Base-by-base conservation (phyloP, 2,888 invertebrate species). In the Leuctra nigra region DNA sequence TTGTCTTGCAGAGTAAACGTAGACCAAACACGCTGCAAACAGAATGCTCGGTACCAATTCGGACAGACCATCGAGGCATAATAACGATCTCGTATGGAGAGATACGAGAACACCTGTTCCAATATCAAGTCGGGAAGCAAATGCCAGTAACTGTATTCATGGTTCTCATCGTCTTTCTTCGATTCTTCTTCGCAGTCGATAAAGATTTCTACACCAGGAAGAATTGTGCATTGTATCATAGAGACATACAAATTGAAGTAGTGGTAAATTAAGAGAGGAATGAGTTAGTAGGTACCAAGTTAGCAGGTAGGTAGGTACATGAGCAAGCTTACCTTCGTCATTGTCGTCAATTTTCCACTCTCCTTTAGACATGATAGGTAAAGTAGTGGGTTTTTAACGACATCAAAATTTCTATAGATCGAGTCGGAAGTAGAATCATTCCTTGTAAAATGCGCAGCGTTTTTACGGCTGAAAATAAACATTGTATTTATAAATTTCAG, bases 1-100 rank as follows among this genome's bases (percentile, higher is more conserved):
- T 76, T 76, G 67, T 90, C 90, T 61, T 82, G 80, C 41, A 90
- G 73, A 1, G 79, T 74, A 66, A 91, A 90, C 11, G 78, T 80
- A 6, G 81, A 75, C 91, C 91, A 91, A n/a, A 86, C 82, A 33
- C 77, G 77, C 14, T 85, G 85, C 23, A 87, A 75, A 66, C 86
- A 79, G 68, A 90, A 89, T 3, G 82, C 83, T 46, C 77, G 70
- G 64, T 84, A 76, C 87, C 87, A 87, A 14, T 75, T 73, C 59
- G 66, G 71, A 61, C 83, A 81, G 29, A 86, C 87, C 66, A 84
- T 73, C 53, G 89, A 87, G 0, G 87, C 85, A 64, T 83, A 82
- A 66, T 88, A 88, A 23, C 86, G 78, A 64, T 89, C 81, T 46
- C 80, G 77, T 36, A 86, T 80, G 1, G 76, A 75, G 41, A 91